Base-by-base conservation (phyloP, 2,113 vertebrate genomes). In the Larimichthys polyactis region DNA sequence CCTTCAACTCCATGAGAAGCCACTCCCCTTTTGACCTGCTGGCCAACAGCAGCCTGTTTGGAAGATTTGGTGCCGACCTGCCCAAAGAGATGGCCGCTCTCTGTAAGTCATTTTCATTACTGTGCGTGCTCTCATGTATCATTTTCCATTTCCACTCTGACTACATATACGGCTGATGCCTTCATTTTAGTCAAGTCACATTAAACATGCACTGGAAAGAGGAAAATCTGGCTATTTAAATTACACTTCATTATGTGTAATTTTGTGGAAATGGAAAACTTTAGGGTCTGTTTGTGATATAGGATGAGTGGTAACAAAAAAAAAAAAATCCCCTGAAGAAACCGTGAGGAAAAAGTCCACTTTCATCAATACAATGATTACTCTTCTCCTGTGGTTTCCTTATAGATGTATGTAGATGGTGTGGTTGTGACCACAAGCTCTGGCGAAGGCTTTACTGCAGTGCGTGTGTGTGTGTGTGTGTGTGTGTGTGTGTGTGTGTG, bases 81-180 rank as follows among this genome's bases (percentile, higher is more conserved):
- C 97, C 97, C 84, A 97, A 97, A 95, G 97, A 98, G 93, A 98
- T 98, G 97, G 97, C 97, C 3, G 97, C 97, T 64, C 94, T 98
- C 90, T 97, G 97, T 98, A 93, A 98, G 97, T 97, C 65, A 71
- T 77, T 84, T 78, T 79, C 72, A 75, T 79, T 68, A 48, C 46
- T 54, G 65, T 81, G 72, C 32, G 44, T 88, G 32, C 55, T 52
- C 68, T 82, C 54, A 51, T 40, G 20, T 75, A 24, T 82, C 55
- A 17, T 83, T 88, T 82, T 86, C 68, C 75, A 68, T 72, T 72
- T 75, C 51, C 48, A 15, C 36, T 69, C 63, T 2, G 66, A 75
- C 77, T 59, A 49, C 49, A 60, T 76, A 66, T 5, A 78, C 3
- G 5, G 48, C 78, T 71, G 11, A 78, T 81, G 71, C 55, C 65